Evolutionary conservation across 2,888 invertebrate genomes (phyloP).

Genomic region (Graphium colonna): DNA sequence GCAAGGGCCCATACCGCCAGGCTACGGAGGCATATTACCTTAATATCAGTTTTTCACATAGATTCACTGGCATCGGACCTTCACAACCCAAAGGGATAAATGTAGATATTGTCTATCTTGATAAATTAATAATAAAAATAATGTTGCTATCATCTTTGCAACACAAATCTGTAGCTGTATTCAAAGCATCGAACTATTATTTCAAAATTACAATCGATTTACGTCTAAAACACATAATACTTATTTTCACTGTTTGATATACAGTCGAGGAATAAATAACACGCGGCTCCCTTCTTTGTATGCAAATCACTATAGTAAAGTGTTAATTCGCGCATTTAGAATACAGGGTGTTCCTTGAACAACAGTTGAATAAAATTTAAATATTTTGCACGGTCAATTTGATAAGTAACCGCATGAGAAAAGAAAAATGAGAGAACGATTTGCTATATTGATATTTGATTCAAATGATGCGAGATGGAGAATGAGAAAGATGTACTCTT

Average conservation of each 20-base stretch:
- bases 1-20: too few species aligned
- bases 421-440: slow-evolving; percentile 29
- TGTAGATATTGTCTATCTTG: too few species aligned
- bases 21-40: too few species aligned
- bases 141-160: too few species aligned
- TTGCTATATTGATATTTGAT: slow-evolving; percentile 55
- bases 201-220: not conserved
- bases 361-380: slow-evolving; percentile 40
- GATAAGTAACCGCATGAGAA: slow-evolving; percentile 52
- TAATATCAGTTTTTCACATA: too few species aligned
- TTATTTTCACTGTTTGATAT: slow-evolving; percentile 1
- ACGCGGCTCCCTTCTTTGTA: slow-evolving; percentile 24
- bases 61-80: too few species aligned
- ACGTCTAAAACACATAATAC: slow-evolving; percentile 2
- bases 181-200: not conserved
- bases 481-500: not conserved
- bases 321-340: slow-evolving; percentile 41
- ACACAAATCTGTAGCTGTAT: not conserved
- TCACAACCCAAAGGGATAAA: too few species aligned
- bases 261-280: slow-evolving; percentile 12
- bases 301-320: slow-evolving; percentile 41
- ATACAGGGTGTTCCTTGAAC: slow-evolving; percentile 34
- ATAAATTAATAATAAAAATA: too few species aligned
- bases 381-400: slow-evolving; percentile 71
- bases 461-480: slow-evolving; percentile 44